Percentiles rank a stretch among this genome's conserved stretches.
phyloP scores from a whole-genome alignment of 2,797 vertebrate genomes.

The Clamator glandarius region DNA sequence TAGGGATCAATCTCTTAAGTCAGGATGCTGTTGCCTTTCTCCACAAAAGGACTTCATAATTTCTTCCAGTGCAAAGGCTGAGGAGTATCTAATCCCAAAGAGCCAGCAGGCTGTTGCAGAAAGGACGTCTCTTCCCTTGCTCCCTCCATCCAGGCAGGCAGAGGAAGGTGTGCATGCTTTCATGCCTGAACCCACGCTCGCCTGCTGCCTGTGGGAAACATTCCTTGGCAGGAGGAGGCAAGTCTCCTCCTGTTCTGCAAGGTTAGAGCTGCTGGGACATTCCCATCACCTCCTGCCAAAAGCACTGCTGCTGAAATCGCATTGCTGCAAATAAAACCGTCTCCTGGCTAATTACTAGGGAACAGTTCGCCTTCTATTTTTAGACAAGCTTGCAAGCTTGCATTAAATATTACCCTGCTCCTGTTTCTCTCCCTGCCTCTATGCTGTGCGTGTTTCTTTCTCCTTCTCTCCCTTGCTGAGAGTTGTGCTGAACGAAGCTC shows the following conservation, averaged over 20 bases:
- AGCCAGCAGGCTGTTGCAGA: not conserved
- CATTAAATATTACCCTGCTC: slow-evolving; percentile 36
- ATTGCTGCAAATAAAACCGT: slow-evolving; percentile 42
- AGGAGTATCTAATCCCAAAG: not conserved
- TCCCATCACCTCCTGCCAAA: slow-evolving; percentile 33
- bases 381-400: slow-evolving; percentile 45
- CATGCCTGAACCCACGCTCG: rapidly evolving
- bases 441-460: not conserved
- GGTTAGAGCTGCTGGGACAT: slow-evolving; percentile 40
- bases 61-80: not conserved
- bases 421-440: not conserved
- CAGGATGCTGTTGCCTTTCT: not conserved
- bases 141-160: not conserved
- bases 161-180: not conserved
- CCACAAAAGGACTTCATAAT: rapidly evolving
- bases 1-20: not conserved
- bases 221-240: not conserved
- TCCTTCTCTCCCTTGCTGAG: not conserved
- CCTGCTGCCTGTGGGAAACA: not conserved
- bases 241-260: not conserved
- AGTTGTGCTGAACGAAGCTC: not conserved
- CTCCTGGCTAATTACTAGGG: slow-evolving; percentile 37
- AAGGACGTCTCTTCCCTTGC: not conserved
- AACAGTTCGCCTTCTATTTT: slow-evolving; percentile 58
- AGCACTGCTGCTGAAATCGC: slow-evolving; percentile 18